Conservation (phyloP, 92 coral and sea anemone genomes). For the Pocillopora meandrina region DNA sequence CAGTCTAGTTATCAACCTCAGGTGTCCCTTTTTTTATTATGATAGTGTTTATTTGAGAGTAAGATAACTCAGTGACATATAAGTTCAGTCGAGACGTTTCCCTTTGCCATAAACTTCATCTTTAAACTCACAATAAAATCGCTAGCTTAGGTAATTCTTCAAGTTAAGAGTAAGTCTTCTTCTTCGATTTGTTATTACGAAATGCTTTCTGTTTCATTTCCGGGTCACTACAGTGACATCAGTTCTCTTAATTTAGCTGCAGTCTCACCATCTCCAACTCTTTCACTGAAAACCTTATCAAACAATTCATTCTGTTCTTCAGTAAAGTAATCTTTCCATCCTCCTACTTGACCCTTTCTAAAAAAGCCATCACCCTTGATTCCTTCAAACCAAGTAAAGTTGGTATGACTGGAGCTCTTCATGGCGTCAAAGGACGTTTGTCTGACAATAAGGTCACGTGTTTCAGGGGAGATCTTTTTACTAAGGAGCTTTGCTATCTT, state of each 20-base stretch:
- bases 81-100: too few species aligned
- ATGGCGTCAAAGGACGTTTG: constrained; percentile 44
- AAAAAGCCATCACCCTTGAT: constrained; percentile 22
- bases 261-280: constrained; percentile 25
- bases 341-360: constrained; percentile 39
- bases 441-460: constrained; percentile 25
- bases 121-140: too few species aligned
- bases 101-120: too few species aligned
- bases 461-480: constrained; percentile 1
- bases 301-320: constrained; percentile 45
- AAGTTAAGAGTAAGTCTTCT: too few species aligned
- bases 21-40: too few species aligned
- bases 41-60: too few species aligned
- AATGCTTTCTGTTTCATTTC: background rate
- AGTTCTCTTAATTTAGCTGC: background rate
- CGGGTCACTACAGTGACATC: background rate
- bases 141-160: too few species aligned
- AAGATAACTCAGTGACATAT: too few species aligned
- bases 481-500: constrained; percentile 32
- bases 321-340: constrained; percentile 47
- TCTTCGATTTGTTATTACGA: too few species aligned
- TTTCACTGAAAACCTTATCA: constrained; percentile 28
- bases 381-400: constrained; percentile 42
- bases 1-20: too few species aligned
- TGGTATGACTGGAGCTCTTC: constrained; percentile 22